Conservation (phyloP, 2,888 invertebrate genomes). For the Ceratothoa steindachneri region DNA sequence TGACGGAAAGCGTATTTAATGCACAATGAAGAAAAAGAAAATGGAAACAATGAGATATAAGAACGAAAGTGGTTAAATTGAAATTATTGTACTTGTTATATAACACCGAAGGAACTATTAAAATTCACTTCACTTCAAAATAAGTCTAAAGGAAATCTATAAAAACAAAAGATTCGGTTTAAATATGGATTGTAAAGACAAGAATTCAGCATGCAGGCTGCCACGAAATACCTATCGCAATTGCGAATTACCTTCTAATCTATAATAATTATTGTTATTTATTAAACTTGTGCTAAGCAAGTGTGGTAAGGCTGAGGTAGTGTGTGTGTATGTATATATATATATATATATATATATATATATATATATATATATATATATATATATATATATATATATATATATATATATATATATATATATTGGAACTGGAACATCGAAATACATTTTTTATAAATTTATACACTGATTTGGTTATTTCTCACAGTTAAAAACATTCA, state of each 20-base stretch:
- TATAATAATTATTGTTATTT: constrained; percentile 4
- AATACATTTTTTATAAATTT: too few species aligned
- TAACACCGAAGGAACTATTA: too few species aligned
- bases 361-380: constrained; percentile 1
- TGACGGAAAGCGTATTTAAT: too few species aligned
- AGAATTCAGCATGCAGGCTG: not conserved
- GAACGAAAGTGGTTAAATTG: too few species aligned
- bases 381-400: not conserved
- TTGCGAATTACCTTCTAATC: not conserved
- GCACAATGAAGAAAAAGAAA: too few species aligned
- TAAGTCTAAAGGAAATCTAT: not conserved
- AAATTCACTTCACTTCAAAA: not conserved
- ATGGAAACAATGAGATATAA: too few species aligned
- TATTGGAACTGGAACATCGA: not conserved
- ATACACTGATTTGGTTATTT: too few species aligned
- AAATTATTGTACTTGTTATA: too few species aligned
- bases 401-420: not conserved
- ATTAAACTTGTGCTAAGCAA: constrained; percentile 15
- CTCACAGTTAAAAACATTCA: too few species aligned
- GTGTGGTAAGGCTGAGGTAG: constrained; percentile 8
- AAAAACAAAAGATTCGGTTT: not conserved
- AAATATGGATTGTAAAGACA: constrained; percentile 1
- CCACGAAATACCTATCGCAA: not conserved
- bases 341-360: constrained; percentile 10
- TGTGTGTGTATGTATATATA: constrained; percentile 1